Evolutionary conservation across 2,888 invertebrate genomes (phyloP), one percentile per base, ranked within the genome.

Genomic region (Leptura quadrifasciata): DNA sequence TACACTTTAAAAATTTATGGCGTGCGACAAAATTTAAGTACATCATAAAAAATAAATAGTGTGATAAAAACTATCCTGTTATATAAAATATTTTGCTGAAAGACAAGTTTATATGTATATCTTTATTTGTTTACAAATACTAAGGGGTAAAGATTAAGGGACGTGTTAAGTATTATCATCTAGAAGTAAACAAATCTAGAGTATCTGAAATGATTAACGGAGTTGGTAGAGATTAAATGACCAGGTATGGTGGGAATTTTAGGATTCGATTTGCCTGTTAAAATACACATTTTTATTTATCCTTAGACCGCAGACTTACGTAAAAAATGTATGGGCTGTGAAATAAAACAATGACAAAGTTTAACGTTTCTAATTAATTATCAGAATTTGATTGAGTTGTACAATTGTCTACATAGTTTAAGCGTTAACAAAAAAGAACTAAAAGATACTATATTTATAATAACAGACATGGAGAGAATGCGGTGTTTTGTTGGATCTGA

Each of bases 21-120:
- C 58, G 58, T 39, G 68, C 55, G 39, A 69, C 69, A 57, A 39
- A 39, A 69, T 69, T 69, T 69, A 69, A 69, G 69, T 69, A 27
- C 24, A 54, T 20, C 24, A 54, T 54, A 65, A 54, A 65, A 47
- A 65, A 65, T 57, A 57, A 39, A 65, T 65, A 17, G 27, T 35
- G 64, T 64, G 64, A 47, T 63, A 64, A 69, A 60, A 69, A 35
- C 69, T 58, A 20, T 58, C 31, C 55, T 58, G 58, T 57, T 63
- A 58, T 68, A 31, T 68, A 55, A 68, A 55, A 55, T 68, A 68
- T 57, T 69, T 69, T 35, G 69, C 15, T 58, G 69, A 69, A 69
- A 69, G 69, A 69, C 35, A 15, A 58, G 58, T 58, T 58, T 57
- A 69, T 69, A 69, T 58, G 57, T 39, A 17, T 58, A 55, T 31